Conservation (phyloP, 1,140 invertebrate species). For the Aplysia californica region DNA sequence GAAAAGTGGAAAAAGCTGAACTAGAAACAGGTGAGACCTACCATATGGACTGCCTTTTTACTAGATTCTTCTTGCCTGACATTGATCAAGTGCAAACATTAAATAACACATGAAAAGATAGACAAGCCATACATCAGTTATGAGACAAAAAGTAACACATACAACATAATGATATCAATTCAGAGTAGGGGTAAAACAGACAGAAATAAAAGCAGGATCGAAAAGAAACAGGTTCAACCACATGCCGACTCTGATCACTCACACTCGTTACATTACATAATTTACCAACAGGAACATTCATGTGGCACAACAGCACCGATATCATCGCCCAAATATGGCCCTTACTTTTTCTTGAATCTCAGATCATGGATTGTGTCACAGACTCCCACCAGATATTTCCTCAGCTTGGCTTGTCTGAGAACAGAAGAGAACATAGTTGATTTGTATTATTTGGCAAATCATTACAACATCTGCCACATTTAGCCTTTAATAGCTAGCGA, state of each 20-base stretch:
- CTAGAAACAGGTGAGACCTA: too few relatives aligned
- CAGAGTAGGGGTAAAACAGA: background rate
- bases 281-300: too few relatives aligned
- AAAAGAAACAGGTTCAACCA: background rate
- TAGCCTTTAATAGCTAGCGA: too few relatives aligned
- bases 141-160: too few relatives aligned
- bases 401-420: background rate
- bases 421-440: background rate
- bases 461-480: background rate
- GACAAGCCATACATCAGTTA: too few relatives aligned
- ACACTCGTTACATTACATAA: background rate
- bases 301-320: too few relatives aligned
- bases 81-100: too few relatives aligned
- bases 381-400: constrained; percentile 15
- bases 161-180: background rate
- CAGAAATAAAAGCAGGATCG: background rate
- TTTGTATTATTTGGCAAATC: background rate
- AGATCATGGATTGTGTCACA: constrained; percentile 15
- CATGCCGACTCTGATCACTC: background rate
- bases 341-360: constrained; percentile 22
- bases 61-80: too few relatives aligned
- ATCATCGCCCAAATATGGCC: too few relatives aligned
- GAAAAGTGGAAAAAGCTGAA: too few relatives aligned
- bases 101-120: too few relatives aligned
- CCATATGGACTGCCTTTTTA: too few relatives aligned